Conservation (phyloP, 2,113 vertebrate species). For the Lasiurus borealis region DNA sequence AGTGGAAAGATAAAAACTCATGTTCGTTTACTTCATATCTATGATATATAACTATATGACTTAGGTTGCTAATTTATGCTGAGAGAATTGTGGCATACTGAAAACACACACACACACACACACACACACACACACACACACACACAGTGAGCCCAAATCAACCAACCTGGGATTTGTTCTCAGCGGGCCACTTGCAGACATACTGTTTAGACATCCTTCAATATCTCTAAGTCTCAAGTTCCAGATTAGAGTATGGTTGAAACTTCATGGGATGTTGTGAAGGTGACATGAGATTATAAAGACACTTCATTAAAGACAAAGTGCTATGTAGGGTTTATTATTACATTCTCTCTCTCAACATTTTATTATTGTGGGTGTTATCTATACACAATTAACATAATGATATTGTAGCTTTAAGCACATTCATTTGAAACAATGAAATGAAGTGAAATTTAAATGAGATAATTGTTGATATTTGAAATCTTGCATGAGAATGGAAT, state of each 20-base stretch:
- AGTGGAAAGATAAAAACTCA: neutral
- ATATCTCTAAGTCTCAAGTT: neutral
- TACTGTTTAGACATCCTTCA: neutral
- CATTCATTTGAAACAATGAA: neutral
- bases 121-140: neutral
- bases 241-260: neutral
- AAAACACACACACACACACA: no score
- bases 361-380: neutral
- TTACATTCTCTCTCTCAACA: neutral
- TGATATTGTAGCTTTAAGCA: neutral
- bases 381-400: neutral
- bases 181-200: neutral
- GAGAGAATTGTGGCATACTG: neutral
- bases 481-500: neutral
- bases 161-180: neutral
- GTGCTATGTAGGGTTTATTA: neutral
- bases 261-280: neutral
- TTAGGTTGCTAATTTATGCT: constrained; percentile 44
- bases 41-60: neutral
- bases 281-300: neutral
- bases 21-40: neutral
- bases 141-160: neutral
- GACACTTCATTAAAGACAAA: neutral
- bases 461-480: constrained; percentile 8
- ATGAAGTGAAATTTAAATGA: constrained; percentile 23